phyloP scores from a whole-genome alignment of 2,797 vertebrate genomes.

The Esox masquinongy region DNA sequence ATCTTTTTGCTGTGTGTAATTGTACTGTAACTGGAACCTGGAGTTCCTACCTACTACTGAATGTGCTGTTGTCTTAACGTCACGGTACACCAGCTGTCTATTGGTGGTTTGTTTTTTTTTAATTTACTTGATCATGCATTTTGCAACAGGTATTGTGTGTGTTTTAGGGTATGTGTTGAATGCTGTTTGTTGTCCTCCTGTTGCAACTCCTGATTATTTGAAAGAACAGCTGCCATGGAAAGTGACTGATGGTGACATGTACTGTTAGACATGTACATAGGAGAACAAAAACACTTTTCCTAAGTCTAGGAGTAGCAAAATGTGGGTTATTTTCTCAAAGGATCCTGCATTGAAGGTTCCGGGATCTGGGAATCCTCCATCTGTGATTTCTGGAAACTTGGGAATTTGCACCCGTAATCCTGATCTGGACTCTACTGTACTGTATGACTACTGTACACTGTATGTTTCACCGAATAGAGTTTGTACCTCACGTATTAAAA shows the following conservation, averaged over 20 bases:
- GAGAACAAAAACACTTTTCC: not conserved
- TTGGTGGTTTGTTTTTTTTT: not conserved
- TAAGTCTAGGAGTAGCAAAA: not conserved
- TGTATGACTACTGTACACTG: not conserved
- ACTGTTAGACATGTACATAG: not conserved
- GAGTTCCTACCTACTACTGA: not conserved
- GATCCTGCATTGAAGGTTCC: not conserved
- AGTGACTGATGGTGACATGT: not conserved
- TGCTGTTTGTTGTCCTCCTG: not conserved
- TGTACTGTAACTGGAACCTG: not conserved
- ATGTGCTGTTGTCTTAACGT: not conserved
- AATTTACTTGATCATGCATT: not conserved
- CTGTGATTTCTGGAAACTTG: not conserved
- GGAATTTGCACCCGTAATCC: not conserved
- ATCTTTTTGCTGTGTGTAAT: not conserved
- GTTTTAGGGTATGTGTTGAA: not conserved
- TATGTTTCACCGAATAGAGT: not conserved
- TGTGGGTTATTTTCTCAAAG: not conserved
- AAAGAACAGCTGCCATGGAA: not conserved
- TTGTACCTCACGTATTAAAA: not conserved
- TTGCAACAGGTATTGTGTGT: not conserved
- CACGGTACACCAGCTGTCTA: not conserved
- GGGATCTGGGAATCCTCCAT: not conserved
- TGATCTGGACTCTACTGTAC: not conserved
- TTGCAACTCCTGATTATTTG: not conserved